phyloP scores from a whole-genome alignment of 37 sponge, comb jelly and placozoan species.

The Eunapius fragilis region DNA sequence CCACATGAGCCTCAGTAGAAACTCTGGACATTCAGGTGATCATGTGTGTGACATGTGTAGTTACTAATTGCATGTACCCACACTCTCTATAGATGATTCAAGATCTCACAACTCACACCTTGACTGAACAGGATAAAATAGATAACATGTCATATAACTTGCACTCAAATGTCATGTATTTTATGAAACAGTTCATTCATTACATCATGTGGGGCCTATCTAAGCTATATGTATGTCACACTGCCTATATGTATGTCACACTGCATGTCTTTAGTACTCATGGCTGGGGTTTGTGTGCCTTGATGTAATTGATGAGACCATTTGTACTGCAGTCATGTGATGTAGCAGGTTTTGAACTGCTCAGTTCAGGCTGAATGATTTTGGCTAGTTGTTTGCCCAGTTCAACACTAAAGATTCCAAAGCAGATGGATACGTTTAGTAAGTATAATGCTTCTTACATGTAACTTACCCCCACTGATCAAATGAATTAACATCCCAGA shows the following conservation, averaged over 20 bases:
- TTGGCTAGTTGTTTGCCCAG: conserved; percentile 98
- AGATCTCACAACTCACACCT: conserved; percentile 5
- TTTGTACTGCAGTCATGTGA: conserved; percentile 94
- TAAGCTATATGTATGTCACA: neutral
- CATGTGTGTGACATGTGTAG: neutral
- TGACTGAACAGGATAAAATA: neutral
- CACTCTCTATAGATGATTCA: conserved; percentile 16
- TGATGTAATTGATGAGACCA: conserved; percentile 97
- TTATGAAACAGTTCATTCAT: no score
- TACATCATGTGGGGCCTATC: no score
- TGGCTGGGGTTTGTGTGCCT: conserved; percentile 48
- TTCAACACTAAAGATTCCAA: conserved; percentile 79
- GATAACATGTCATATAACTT: no score
- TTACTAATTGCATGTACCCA: neutral
- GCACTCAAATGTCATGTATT: no score
- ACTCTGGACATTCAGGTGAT: neutral
- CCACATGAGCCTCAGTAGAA: conserved; percentile 46
- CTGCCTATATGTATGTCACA: neutral
- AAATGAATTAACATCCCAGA: conserved; percentile 98
- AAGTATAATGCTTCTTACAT: neutral
- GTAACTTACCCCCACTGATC: conserved; percentile 97
- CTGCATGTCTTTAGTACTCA: neutral
- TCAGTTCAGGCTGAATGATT: conserved; percentile 96
- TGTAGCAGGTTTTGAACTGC: conserved; percentile 50
- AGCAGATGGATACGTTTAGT: no score